Percentiles rank a stretch among this genome's conserved stretches.
These are phyloP conservation scores for Tenthredo distinguenda DNA, from an alignment of 2,888 invertebrate genomes.

Conservation along the genomic window DNA sequence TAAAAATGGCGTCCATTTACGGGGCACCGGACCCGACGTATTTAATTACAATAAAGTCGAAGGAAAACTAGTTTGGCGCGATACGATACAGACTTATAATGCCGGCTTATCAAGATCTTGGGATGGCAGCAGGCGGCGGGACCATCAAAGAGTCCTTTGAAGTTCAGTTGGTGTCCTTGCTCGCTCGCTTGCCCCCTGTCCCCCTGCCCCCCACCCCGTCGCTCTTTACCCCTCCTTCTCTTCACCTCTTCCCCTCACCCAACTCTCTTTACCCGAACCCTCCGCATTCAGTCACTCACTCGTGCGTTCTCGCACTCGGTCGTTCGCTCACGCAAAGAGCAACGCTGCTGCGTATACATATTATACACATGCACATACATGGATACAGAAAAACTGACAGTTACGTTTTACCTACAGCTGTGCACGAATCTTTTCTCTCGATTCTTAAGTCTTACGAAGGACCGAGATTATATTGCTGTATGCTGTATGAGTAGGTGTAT, in stretches of 20 bases:
- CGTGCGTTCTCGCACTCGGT: background rate
- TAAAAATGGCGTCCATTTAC: constrained; percentile 55
- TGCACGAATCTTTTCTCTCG: constrained; percentile 4
- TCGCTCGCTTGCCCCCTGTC: constrained; percentile 33
- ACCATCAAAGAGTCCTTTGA: constrained; percentile 76
- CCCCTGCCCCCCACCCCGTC: constrained; percentile 31
- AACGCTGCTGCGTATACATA: constrained; percentile 4
- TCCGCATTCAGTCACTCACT: constrained; percentile 42
- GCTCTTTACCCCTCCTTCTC: constrained; percentile 41
- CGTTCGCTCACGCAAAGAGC: constrained; percentile 23
- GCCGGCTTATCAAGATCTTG: constrained; percentile 75
- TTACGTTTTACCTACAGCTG: constrained; percentile 33
- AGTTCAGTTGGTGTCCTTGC: constrained; percentile 73
- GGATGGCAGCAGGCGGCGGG: constrained; percentile 73
- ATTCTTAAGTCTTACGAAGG: background rate
- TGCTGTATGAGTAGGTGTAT: background rate
- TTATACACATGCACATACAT: background rate
- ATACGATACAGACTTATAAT: constrained; percentile 71
- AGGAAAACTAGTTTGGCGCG: constrained; percentile 72
- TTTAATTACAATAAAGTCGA: constrained; percentile 69
- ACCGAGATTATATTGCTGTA: background rate
- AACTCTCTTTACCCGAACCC: constrained; percentile 24
- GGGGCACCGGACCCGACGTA: constrained; percentile 67
- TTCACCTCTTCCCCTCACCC: constrained; percentile 38
- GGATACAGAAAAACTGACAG: constrained; percentile 18